Conservation (phyloP, 2,888 invertebrate genomes). For the Diarsia rubi region DNA sequence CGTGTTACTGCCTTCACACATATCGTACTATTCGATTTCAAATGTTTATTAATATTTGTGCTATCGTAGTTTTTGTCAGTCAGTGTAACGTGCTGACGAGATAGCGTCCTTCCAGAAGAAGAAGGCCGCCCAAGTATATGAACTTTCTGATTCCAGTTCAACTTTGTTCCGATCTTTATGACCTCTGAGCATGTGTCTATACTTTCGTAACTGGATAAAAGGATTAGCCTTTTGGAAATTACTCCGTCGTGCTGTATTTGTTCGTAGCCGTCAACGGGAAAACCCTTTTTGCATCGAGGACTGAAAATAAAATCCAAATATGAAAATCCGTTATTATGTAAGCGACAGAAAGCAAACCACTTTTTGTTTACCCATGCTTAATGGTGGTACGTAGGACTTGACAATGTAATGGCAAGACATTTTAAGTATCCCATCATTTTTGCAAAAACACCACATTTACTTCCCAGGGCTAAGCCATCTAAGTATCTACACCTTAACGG, state of each 20-base stretch:
- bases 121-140: slow-evolving; percentile 80
- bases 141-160: slow-evolving; percentile 68
- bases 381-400: too few relatives aligned
- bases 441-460: too few relatives aligned
- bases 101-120: slow-evolving; percentile 73
- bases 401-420: too few relatives aligned
- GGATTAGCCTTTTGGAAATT: slow-evolving; percentile 76
- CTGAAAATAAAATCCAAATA: slow-evolving; percentile 70
- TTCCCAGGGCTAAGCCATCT: too few relatives aligned
- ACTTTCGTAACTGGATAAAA: slow-evolving; percentile 78
- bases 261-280: slow-evolving; percentile 77
- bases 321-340: background rate
- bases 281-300: slow-evolving; percentile 84
- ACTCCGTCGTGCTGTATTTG: slow-evolving; percentile 76
- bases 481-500: too few relatives aligned
- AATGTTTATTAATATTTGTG: slow-evolving; percentile 50
- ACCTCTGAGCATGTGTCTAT: slow-evolving; percentile 75
- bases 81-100: slow-evolving; percentile 77
- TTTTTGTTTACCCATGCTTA: background rate
- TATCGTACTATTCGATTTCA: slow-evolving; percentile 73
- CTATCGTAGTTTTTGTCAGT: slow-evolving; percentile 48
- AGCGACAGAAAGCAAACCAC: background rate
- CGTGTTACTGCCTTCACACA: slow-evolving; percentile 77
- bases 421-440: too few relatives aligned
- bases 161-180: slow-evolving; percentile 72